Evolutionary conservation across 2,113 vertebrate genomes (phyloP).

Genomic region (Eudyptes chrysolophus): DNA sequence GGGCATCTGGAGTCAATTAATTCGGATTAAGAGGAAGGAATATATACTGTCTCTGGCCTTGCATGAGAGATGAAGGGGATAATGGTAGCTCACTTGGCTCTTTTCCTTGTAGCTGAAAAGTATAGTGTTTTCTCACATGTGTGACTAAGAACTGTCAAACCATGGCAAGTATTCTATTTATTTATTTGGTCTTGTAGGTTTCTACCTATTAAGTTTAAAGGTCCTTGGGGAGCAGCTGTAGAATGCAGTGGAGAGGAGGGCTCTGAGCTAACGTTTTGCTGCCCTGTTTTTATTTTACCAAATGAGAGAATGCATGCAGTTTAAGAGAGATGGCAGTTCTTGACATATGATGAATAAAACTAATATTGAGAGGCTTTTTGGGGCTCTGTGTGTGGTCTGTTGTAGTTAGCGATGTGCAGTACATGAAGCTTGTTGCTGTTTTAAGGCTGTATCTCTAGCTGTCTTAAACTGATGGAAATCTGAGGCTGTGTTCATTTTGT

Average conservation of each 20-base stretch:
- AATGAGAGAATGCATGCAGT: not conserved
- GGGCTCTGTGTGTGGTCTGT: not conserved
- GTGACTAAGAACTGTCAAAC: not conserved
- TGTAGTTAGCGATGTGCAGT: not conserved
- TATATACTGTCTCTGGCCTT: not conserved
- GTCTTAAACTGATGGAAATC: not conserved
- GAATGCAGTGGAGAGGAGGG: not conserved
- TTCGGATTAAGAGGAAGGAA: not conserved
- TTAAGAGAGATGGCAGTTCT: not conserved
- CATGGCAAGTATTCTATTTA: not conserved
- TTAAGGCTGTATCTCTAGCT: not conserved
- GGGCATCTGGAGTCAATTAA: slow-evolving; percentile 14
- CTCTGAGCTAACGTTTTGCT: not conserved
- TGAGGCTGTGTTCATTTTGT: not conserved
- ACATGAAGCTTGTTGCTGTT: not conserved
- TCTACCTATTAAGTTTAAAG: not conserved
- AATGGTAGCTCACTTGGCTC: not conserved
- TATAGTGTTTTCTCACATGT: not conserved
- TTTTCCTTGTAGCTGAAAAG: not conserved
- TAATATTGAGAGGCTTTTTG: not conserved
- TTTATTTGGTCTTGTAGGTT: not conserved
- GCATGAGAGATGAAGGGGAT: not conserved
- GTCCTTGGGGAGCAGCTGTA: not conserved
- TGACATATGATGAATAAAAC: not conserved
- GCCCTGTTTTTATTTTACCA: not conserved